These are phyloP conservation scores for Myanophis thanlyinensis DNA, from an alignment of 2,113 vertebrate species.

Conservation along the genomic window DNA sequence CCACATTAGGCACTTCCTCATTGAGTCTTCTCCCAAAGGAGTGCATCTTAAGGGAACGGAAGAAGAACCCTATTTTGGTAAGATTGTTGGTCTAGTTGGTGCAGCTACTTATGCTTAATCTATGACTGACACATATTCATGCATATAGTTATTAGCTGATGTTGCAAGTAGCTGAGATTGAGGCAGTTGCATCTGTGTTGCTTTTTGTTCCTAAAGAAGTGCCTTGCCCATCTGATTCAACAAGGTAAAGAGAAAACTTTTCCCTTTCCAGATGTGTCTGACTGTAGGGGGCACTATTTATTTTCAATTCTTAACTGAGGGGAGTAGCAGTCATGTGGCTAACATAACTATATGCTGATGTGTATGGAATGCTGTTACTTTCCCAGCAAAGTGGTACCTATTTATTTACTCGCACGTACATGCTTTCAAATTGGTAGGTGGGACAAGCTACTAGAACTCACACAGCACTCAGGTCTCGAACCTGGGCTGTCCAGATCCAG, in stretches of 20 bases:
- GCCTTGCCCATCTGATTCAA: not conserved
- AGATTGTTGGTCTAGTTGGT: conserved; percentile 22
- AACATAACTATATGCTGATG: not conserved
- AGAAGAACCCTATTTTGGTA: conserved; percentile 90
- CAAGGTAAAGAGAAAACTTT: not conserved
- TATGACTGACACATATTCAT: not conserved
- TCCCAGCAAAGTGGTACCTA: not conserved
- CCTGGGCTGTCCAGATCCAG: not conserved
- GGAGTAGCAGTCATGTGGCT: not conserved
- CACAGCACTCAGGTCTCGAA: not conserved
- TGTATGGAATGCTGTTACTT: not conserved
- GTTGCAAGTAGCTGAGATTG: not conserved
- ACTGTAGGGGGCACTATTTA: not conserved
- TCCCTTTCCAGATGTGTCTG: not conserved
- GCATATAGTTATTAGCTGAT: not conserved
- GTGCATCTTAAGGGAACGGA: conserved; percentile 85
- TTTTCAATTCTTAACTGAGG: not conserved
- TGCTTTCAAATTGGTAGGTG: not conserved
- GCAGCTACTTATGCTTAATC: not conserved
- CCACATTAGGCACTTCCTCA: conserved; percentile 83
- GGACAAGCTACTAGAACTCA: not conserved
- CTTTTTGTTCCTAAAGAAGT: not conserved
- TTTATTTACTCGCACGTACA: not conserved
- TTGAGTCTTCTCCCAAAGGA: conserved; percentile 88
- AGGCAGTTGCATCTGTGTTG: not conserved